These are phyloP conservation scores for Hormiphora californensis DNA, from an alignment of 37 sponge, comb jelly and placozoan genomes.

Conservation along the genomic window DNA sequence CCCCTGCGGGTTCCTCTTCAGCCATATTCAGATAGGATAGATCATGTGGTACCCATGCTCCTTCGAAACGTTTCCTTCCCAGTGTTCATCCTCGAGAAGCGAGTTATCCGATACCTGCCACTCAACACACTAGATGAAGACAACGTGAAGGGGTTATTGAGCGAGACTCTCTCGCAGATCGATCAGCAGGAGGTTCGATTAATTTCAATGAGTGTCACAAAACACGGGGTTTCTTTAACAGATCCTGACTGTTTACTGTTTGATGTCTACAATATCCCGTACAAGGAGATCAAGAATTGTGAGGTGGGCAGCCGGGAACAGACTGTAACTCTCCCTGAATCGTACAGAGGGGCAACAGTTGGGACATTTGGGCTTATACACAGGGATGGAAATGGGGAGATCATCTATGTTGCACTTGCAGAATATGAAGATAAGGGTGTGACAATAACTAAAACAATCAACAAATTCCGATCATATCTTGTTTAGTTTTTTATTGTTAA, in stretches of 20 bases:
- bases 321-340: not conserved
- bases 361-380: slow-evolving; percentile 28
- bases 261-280: slow-evolving; percentile 35
- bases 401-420: slow-evolving; percentile 28
- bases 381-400: slow-evolving; percentile 12
- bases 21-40: slow-evolving; percentile 40
- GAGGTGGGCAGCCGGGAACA: slow-evolving; percentile 24
- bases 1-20: slow-evolving; percentile 49
- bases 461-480: slow-evolving; percentile 47
- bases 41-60: slow-evolving; percentile 40
- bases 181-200: slow-evolving; percentile 30
- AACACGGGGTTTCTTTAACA: slow-evolving; percentile 43
- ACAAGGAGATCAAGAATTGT: slow-evolving; percentile 50
- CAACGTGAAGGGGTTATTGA: slow-evolving; percentile 26
- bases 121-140: slow-evolving; percentile 26
- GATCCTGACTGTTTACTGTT: slow-evolving; percentile 39
- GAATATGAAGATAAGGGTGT: slow-evolving; percentile 49
- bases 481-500: too few species aligned
- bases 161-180: slow-evolving; percentile 17
- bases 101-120: slow-evolving; percentile 34
- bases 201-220: slow-evolving; percentile 44
- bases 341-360: not conserved
- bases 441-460: slow-evolving; percentile 36
- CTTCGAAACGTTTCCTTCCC: slow-evolving; percentile 48
- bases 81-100: slow-evolving; percentile 34